Base-by-base conservation (phyloP, 2,888 invertebrate species). In the Sinelater perroti region DNA sequence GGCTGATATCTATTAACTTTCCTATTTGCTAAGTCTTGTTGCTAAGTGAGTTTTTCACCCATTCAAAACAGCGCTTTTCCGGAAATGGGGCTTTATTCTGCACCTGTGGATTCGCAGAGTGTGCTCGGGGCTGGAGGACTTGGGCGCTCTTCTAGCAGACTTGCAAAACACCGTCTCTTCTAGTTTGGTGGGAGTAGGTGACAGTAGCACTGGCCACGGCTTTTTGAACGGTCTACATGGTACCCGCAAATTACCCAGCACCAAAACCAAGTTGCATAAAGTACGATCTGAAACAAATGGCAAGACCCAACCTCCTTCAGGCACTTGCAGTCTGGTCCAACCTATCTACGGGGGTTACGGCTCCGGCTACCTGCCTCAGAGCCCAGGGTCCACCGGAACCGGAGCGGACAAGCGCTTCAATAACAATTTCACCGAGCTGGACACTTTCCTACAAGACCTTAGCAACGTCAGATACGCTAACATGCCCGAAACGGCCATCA, bases 371-470 rank as follows among this genome's bases (percentile, higher is more conserved):
- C 54, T 66, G 10, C 54, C 62, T 5, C 59, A 62, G 35, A 49
- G 28, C 14, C 64, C 67, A 0, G 75, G 76, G 8, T 46, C 73
- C 3, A 71, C 78, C 38, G 74, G 71, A 62, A 67, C 78, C 47
- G 53, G 63, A 40, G 16, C 59, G 24, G 78, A 79, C 38, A 81
- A 81, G 67, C 77, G 81, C 3, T 80, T 82, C 0, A 78, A 83
- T 52, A 91, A 88, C 67, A 93, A 95, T 78, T 82, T 96, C 36
- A 91, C 93, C 0, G 97, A 97, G 78, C 78, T 97, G 74, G 97
- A 97, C 78, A 92, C 90, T 10, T 82, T 97, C 47, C 83, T 97
- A 53, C 91, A 95, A 74, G 97, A 97, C 77, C 83, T 97, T 67
- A 95, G 95, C 81, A 90, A 88, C 75, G 90, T 90, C 0, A 61